These are phyloP conservation scores for Tachina lurida DNA, from an alignment of 2,888 invertebrate genomes.

Conservation along the genomic window DNA sequence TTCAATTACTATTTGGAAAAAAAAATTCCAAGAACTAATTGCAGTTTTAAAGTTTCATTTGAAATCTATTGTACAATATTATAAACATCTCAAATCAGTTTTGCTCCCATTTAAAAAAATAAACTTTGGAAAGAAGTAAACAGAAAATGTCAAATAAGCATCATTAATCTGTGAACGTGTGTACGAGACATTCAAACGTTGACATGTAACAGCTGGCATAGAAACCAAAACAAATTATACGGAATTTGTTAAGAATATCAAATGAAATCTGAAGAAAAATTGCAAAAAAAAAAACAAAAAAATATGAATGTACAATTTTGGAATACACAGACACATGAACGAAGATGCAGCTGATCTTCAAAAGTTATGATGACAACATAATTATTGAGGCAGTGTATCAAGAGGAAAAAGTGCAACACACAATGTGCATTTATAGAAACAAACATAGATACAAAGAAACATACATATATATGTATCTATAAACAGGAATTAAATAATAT, in stretches of 20 bases:
- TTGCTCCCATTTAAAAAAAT: slow-evolving; percentile 32
- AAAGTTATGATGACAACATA: slow-evolving; percentile 66
- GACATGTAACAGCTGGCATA: slow-evolving; percentile 23
- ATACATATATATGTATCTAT: background rate
- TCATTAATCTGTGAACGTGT: slow-evolving; percentile 9
- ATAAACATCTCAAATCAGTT: slow-evolving; percentile 31
- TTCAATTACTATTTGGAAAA: background rate
- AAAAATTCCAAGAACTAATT: slow-evolving; percentile 46
- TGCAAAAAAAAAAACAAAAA: too few relatives aligned
- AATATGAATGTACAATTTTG: slow-evolving; percentile 19
- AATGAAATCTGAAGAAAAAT: slow-evolving; percentile 12
- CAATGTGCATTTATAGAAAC: slow-evolving; percentile 29
- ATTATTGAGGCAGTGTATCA: slow-evolving; percentile 45
- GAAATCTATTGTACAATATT: slow-evolving; percentile 44
- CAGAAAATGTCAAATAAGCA: slow-evolving; percentile 53
- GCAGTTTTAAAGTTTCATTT: slow-evolving; percentile 8
- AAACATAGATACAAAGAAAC: background rate
- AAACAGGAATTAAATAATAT: background rate
- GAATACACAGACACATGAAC: slow-evolving; percentile 36
- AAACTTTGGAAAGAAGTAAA: background rate
- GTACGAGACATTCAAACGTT: background rate
- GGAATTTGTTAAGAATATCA: slow-evolving; percentile 56
- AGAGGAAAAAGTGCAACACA: background rate
- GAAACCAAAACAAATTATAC: slow-evolving; percentile 59
- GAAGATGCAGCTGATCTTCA: slow-evolving; percentile 62